Conservation (phyloP, 2,113 vertebrate genomes). For the Sylvilagus bachmani region DNA sequence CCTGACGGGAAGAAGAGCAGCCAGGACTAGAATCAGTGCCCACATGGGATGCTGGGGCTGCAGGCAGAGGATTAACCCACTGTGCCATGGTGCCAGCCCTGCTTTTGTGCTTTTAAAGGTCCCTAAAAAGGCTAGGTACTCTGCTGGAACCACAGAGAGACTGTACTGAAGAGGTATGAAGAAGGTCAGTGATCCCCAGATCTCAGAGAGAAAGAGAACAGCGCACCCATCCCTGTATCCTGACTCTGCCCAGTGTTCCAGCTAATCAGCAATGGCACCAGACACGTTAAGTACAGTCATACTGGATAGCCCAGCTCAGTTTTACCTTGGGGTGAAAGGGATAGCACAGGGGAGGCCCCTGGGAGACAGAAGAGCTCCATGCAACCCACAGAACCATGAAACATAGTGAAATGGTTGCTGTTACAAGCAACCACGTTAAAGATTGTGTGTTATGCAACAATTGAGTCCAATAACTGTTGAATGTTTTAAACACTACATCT, state of each 20-base stretch:
- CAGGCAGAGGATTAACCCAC: no score
- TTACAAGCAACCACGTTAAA: slow-evolving; percentile 9
- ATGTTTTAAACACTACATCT: no score
- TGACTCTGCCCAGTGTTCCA: background rate
- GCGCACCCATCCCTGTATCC: no score
- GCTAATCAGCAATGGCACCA: background rate
- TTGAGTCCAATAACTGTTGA: background rate
- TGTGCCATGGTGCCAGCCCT: no score
- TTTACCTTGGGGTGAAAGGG: background rate
- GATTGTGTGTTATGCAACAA: background rate
- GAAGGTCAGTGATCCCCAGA: background rate
- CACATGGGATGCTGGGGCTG: no score
- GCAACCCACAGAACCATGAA: background rate
- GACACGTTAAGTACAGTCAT: background rate
- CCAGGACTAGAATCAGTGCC: no score
- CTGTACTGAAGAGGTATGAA: background rate
- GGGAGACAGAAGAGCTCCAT: background rate
- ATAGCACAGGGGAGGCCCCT: background rate
- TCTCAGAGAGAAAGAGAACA: background rate
- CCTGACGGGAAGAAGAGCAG: no score
- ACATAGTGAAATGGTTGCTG: background rate
- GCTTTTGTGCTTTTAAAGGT: background rate
- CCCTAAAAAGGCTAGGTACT: background rate
- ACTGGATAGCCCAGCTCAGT: background rate
- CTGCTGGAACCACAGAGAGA: background rate